Base-by-base conservation (phyloP, 2,113 vertebrate species). In the Genyomyrus donnyi region DNA sequence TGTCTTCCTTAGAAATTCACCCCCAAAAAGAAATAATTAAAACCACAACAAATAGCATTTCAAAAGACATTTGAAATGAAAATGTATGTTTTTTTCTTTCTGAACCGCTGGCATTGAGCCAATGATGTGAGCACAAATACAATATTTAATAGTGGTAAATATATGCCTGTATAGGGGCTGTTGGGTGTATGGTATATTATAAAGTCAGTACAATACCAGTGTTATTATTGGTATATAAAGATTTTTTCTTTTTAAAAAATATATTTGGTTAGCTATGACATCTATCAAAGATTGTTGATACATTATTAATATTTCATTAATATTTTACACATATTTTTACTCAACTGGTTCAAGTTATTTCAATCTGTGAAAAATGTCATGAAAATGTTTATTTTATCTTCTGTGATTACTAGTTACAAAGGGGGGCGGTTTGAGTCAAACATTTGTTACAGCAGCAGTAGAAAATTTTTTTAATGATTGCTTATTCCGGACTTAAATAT, bases 1-100 rank as follows among this genome's bases (percentile, higher is more conserved):
- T 95, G 95, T 94, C 91, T 95, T 13, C 94, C 92, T 94, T 94
- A 94, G 95, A 77, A 93, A 96, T 93, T 92, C 91, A 85, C 92
- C 94, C 86, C 13, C 56, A 87, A 58, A 86, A 39, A 85, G 62
- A 90, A 21, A 74, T 27, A 15, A 27, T 24, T 24, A n/a, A 87
- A 27, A 19, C 83, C 83, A 48, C 19, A 48, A 85, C 3, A 85
- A 46, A 39, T 39, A 77, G 70, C 35, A 77, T 80, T 80, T 80
- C 35, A 80, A 80, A 80, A 80, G 62, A 80, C 31, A 80, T 77
- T 77, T 77, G 70, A 77, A 77, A 77, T 77, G 35, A 77, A 35
- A 77, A 77, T 80, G 74, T 15, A 42, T 0, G 6, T 80, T 80
- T 80, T 77, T 77, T 39, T 39, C 74, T 42, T 80, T 42, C 74